Base-by-base conservation (phyloP, 2,113 vertebrate species). In the Amphiprion percula region DNA sequence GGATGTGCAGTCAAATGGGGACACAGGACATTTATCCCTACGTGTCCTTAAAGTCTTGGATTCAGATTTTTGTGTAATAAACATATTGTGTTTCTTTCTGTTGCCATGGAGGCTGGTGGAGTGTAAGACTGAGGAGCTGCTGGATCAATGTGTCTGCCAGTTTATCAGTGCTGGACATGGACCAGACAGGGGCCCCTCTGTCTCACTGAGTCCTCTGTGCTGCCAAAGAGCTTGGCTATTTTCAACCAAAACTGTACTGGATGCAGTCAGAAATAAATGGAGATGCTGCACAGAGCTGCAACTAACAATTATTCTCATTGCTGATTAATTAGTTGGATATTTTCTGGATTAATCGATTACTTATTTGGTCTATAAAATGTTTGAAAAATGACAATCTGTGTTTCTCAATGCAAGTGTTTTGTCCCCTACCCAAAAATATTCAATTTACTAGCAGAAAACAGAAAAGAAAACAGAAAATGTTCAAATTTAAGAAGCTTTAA, bases 141-240 rank as follows among this genome's bases (percentile, higher is more conserved):
- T 60, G 71, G 73, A 85, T 85, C 68, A 67, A 49, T 68, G 66
- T 67, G 74, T 77, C 79, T 83, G 68, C 62, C 46, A 84, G 69
- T 87, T 88, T 82, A 89, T 89, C 85, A 85, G 79, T 63, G 75
- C 39, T 88, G 88, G 74, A 84, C 30, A 26, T 58, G 68, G 70
- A 82, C 82, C 77, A 85, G 37, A 70, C 55, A 80, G 75, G 46
- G 69, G 62, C 68, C 64, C 64, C n/a, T 74, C 58, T 37, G 9
- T 79, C 65, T 61, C 37, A 50, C 46, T 55, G 49, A 47, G 46
- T 72, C 26, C 69, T 54, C 46, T 54, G n/a, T 54, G n/a, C 55
- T 79, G 16, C 65, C 62, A 67, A 71, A 77, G 64, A 66, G 68
- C 68, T 77, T 68, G 76, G 53, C 66, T 47, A 75, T 60, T 55